Base-by-base conservation (phyloP, 2,797 vertebrate genomes). In the Lemur catta region DNA sequence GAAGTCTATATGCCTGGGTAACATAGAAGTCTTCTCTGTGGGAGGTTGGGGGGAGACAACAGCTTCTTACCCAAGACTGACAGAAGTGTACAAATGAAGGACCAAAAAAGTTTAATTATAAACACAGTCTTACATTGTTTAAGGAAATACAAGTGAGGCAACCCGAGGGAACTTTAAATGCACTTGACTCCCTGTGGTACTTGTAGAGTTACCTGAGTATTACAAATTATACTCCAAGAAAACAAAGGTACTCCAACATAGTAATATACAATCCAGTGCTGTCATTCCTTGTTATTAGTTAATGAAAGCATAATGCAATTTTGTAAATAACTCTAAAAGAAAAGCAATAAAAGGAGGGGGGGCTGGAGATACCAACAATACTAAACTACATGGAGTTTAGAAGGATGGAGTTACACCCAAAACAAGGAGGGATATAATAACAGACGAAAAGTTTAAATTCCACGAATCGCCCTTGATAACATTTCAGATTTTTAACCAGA, bases 161-260 rank as follows among this genome's bases (percentile, higher is more conserved):
- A 89, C 63, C 85, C 85, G 96, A 96, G 98, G 97, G 91, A 98
- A 96, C 97, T 98, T 98, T 98, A 98, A 98, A 80, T 98, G 97
- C 98, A 98, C 97, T 97, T 98, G 97, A 98, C 97, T 98, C 96
- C 79, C 81, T 98, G 96, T 98, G 97, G 96, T 97, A 98, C 93
- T 97, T 98, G 98, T 97, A 98, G 97, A 98, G 97, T 98, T 98
- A 98, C 98, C 98, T 98, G 98, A 98, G 98, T 97, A 98, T 98
- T 96, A 97, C 95, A 98, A 98, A 97, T 98, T 98, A 98, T 97
- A 98, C 97, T 97, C 91, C 97, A 98, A 98, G 98, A 97, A 98
- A 97, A 97, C 96, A 98, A 98, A 94, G 82, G 95, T 97, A 97
- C 97, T 97, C 96, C 96, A 98, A 95, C 98, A 98, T 87, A 98